phyloP scores from a whole-genome alignment of 2,113 vertebrate genomes.

The Progne subis region DNA sequence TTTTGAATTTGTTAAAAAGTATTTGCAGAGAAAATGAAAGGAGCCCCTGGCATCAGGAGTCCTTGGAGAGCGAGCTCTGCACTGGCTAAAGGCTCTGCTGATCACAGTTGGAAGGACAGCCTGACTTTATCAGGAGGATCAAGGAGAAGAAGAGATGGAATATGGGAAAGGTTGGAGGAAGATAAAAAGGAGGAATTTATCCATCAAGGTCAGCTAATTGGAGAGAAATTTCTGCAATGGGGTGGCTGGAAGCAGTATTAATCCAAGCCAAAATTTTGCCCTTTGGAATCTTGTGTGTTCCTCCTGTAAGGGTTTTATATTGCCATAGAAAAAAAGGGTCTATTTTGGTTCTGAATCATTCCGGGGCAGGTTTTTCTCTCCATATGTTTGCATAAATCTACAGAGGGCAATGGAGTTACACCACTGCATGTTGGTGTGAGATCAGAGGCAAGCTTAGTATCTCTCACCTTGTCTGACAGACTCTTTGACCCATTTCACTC shows the following conservation, averaged over 20 bases:
- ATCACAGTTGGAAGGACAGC: constrained; percentile 61
- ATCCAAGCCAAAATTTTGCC: constrained; percentile 43
- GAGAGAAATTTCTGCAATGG: constrained; percentile 16
- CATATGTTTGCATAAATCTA: constrained; percentile 65
- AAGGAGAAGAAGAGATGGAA: constrained; percentile 64
- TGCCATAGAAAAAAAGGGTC: not conserved
- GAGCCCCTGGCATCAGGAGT: constrained; percentile 53
- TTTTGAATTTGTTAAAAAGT: constrained; percentile 59
- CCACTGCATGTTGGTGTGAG: constrained; percentile 32
- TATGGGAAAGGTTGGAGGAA: constrained; percentile 63
- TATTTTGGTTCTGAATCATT: constrained; percentile 42
- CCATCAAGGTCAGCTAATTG: constrained; percentile 57
- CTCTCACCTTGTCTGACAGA: constrained; percentile 61
- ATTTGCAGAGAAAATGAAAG: constrained; percentile 64
- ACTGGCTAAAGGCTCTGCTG: constrained; percentile 61
- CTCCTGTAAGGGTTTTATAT: constrained; percentile 18
- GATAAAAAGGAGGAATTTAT: constrained; percentile 60
- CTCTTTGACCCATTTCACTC: constrained; percentile 53
- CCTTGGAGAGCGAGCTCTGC: constrained; percentile 47
- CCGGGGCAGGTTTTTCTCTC: constrained; percentile 43
- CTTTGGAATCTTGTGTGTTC: not conserved
- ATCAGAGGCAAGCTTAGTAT: constrained; percentile 48
- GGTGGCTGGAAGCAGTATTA: constrained; percentile 21
- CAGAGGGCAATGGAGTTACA: constrained; percentile 62
- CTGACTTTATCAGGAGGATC: constrained; percentile 62